Conservation (phyloP, 2,113 vertebrate species). For the Equus przewalskii region DNA sequence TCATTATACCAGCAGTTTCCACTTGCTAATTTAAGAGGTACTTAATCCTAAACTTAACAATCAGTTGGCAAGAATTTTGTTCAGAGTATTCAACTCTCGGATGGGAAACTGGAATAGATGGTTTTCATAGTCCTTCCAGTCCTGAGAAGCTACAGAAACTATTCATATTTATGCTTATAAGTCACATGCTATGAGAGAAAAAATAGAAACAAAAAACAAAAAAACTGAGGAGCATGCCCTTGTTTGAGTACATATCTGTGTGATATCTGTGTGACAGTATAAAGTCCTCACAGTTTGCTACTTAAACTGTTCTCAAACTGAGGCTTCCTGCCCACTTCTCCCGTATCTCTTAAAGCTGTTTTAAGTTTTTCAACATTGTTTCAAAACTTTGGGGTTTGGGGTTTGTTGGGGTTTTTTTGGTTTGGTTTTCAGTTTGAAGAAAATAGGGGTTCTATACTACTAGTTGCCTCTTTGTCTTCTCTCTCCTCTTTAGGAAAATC, state of each 20-base stretch:
- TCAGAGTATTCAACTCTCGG: not conserved
- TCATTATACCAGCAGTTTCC: not conserved
- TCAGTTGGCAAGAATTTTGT: constrained; percentile 18
- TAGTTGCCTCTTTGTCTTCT: constrained; percentile 38
- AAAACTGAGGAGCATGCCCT: not conserved
- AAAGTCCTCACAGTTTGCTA: not conserved
- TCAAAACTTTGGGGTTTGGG: not conserved
- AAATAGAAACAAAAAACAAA: not conserved
- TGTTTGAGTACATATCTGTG: not conserved
- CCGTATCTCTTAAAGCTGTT: not conserved
- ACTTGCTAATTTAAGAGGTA: not conserved
- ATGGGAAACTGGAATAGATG: not conserved
- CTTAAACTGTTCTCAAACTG: not conserved
- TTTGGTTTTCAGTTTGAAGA: constrained; percentile 8
- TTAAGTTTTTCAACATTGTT: constrained; percentile 45
- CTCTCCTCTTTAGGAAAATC: not conserved
- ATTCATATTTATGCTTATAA: constrained; percentile 6
- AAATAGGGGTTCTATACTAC: not conserved
- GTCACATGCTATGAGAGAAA: not conserved
- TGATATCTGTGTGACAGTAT: not conserved
- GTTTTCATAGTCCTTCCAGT: not conserved
- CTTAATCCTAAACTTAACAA: constrained; percentile 39
- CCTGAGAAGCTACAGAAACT: not conserved
- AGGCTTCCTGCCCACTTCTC: not conserved
- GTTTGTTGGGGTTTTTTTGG: not conserved